Evolutionary conservation across 1,140 invertebrate species (phyloP).

Genomic region (Nomia melanderi): DNA sequence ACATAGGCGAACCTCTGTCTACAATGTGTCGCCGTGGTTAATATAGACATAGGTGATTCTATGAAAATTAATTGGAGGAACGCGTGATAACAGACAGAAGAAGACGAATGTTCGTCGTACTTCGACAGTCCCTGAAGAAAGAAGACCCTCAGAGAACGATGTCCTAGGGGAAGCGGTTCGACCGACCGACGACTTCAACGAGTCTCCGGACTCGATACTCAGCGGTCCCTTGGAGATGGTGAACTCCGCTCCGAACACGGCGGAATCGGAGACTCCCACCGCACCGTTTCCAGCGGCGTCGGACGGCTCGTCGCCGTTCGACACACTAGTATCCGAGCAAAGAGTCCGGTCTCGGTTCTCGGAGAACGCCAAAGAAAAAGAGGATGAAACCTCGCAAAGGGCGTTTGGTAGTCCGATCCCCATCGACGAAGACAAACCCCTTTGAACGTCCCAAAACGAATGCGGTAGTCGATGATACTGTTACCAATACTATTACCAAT

Average conservation of each 20-base stretch:
- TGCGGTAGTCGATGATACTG: background rate
- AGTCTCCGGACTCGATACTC: conserved; percentile 68
- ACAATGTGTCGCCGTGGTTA: conserved; percentile 7
- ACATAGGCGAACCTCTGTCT: background rate
- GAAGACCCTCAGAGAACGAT: conserved; percentile 41
- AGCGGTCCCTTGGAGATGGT: conserved; percentile 61
- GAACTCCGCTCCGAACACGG: conserved; percentile 63
- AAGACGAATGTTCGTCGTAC: conserved; percentile 63
- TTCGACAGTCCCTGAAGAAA: conserved; percentile 72
- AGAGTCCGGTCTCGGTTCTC: background rate
- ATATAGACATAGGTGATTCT: conserved; percentile 8
- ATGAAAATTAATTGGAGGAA: conserved; percentile 45
- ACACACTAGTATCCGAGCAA: conserved; percentile 18
- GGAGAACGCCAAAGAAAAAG: background rate
- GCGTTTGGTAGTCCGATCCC: conserved; percentile 71
- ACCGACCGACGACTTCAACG: conserved; percentile 59
- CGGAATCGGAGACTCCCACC: conserved; percentile 65
- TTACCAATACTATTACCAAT: too few species aligned
- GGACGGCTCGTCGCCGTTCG: conserved; percentile 45
- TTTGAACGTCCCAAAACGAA: conserved; percentile 14
- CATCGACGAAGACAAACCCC: conserved; percentile 57
- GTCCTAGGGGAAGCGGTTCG: conserved; percentile 46
- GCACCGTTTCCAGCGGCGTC: conserved; percentile 65
- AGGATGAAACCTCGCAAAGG: conserved; percentile 44
- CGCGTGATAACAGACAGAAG: conserved; percentile 52